Percentiles rank a stretch among this genome's conserved stretches.
phyloP scores from a whole-genome alignment of 2,113 vertebrate genomes.

The Oreotragus oreotragus region DNA sequence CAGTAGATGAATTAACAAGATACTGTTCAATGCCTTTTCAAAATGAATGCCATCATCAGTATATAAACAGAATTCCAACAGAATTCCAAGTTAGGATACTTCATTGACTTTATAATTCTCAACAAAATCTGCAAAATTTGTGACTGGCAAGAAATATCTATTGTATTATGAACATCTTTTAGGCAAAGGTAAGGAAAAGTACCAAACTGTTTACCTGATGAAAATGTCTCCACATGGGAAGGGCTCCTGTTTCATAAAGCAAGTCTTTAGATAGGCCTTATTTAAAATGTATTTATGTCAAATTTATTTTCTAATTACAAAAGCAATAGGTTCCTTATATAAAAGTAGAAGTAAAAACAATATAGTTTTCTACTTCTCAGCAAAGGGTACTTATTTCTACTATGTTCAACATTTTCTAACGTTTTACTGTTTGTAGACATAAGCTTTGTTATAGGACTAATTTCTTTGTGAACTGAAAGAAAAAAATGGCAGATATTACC shows the following conservation, averaged over 20 bases:
- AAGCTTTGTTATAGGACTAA: background rate
- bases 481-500: background rate
- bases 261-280: background rate
- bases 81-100: background rate
- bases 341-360: background rate
- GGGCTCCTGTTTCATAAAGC: background rate
- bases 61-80: background rate
- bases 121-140: background rate
- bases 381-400: background rate
- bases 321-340: background rate
- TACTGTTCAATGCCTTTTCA: background rate
- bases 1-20: background rate
- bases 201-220: background rate
- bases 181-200: background rate
- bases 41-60: background rate
- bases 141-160: background rate
- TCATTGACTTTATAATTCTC: background rate
- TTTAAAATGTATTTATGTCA: background rate
- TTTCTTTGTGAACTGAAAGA: background rate
- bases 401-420: background rate
- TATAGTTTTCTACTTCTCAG: background rate
- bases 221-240: background rate
- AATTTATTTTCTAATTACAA: background rate
- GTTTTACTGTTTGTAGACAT: background rate
- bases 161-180: background rate